Evolutionary conservation across 2,113 vertebrate genomes (phyloP).

Genomic region (Gallinago paraguaiae): DNA sequence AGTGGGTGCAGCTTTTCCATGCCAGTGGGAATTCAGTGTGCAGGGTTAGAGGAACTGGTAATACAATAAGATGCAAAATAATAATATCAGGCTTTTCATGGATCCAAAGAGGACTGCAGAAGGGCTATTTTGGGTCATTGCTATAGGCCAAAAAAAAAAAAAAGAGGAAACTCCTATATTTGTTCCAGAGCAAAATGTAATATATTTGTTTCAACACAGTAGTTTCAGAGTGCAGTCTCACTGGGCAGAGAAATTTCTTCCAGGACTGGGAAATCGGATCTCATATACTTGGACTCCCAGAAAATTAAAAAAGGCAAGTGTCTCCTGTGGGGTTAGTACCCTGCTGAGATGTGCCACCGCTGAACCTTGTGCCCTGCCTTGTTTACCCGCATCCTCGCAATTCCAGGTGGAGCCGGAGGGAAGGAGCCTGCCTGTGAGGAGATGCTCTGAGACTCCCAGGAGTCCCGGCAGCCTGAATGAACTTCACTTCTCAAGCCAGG

Average conservation of each 20-base stretch:
- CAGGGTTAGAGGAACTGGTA: neutral
- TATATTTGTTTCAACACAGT: neutral
- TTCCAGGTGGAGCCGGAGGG: neutral
- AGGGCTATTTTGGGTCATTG: neutral
- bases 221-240: neutral
- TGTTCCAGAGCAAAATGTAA: neutral
- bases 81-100: neutral
- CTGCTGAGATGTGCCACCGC: neutral
- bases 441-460: neutral
- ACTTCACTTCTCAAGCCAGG: neutral
- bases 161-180: neutral
- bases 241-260: slow-evolving; percentile 7
- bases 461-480: slow-evolving; percentile 17
- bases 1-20: neutral
- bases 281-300: neutral
- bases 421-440: neutral
- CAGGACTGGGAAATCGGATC: neutral
- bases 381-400: neutral
- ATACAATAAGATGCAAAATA: neutral
- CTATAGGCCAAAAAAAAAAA: neutral
- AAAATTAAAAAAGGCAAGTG: slow-evolving; percentile 28
- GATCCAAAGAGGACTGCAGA: neutral
- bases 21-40: neutral
- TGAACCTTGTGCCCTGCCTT: slow-evolving; percentile 18
- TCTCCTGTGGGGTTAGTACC: slow-evolving; percentile 12